phyloP scores from a whole-genome alignment of 2,113 vertebrate genomes.

The Tetrax tetrax region DNA sequence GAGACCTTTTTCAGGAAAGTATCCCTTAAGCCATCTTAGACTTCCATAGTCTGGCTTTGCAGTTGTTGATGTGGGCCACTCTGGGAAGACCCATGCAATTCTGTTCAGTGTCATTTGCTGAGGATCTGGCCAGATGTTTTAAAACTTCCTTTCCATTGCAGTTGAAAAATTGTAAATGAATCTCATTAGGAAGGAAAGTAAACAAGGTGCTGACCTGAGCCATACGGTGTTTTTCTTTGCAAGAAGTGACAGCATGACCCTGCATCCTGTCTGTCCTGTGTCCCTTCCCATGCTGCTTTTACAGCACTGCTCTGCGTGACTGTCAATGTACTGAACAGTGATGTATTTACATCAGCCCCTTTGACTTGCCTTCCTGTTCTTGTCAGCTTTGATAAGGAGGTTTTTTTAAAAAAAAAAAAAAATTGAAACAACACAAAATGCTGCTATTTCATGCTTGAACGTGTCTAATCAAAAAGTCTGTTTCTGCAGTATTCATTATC shows the following conservation, averaged over 20 bases:
- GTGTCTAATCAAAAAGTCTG: neutral
- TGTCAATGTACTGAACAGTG: neutral
- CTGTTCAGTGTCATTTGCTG: neutral
- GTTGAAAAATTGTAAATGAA: neutral
- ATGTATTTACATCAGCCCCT: neutral
- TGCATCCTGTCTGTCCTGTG: neutral
- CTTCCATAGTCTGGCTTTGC: neutral
- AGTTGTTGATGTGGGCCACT: neutral
- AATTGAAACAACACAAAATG: neutral
- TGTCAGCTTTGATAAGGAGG: neutral
- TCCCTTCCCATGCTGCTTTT: neutral
- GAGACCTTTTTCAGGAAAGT: neutral
- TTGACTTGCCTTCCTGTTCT: neutral
- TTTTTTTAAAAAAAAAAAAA: neutral
- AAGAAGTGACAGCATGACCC: neutral
- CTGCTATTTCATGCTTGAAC: neutral
- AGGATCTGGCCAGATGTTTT: neutral
- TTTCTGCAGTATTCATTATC: neutral
- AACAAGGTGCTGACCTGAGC: neutral
- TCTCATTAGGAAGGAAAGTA: neutral
- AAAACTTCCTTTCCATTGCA: neutral
- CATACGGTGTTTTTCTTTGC: neutral
- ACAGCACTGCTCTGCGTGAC: neutral
- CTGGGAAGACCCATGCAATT: neutral
- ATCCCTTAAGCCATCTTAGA: neutral